phyloP scores from a whole-genome alignment of 2,113 vertebrate genomes.

The Neogobius melanostomus region DNA sequence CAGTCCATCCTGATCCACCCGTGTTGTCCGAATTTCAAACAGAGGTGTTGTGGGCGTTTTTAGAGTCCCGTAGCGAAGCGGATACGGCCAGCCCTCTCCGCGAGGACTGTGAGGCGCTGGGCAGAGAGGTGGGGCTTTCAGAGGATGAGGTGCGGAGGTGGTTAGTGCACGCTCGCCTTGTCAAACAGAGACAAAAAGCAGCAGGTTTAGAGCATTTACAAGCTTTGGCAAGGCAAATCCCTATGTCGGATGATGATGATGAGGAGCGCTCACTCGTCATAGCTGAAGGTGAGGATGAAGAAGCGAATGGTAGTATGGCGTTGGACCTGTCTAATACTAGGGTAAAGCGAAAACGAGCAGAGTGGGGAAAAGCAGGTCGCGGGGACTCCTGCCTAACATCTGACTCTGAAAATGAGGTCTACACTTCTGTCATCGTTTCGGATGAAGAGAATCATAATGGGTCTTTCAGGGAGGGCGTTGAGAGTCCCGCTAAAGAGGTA shows the following conservation, averaged over 20 bases:
- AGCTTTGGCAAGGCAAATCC: conserved; percentile 15
- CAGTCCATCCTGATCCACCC: conserved; percentile 56
- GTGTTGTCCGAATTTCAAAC: conserved; percentile 78
- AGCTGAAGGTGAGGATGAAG: conserved; percentile 72
- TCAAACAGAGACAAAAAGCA: conserved; percentile 62
- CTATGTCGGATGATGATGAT: conserved; percentile 58
- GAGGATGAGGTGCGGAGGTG: conserved; percentile 76
- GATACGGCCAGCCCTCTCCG: conserved; percentile 73
- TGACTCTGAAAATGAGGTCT: conserved; percentile 77
- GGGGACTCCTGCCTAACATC: conserved; percentile 74
- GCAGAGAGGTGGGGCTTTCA: conserved; percentile 75
- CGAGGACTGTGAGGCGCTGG: conserved; percentile 80
- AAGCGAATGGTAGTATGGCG: conserved; percentile 58
- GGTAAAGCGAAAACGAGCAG: conserved; percentile 52
- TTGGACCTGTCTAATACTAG: conserved; percentile 74
- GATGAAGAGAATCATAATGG: conserved; percentile 78
- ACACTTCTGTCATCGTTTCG: conserved; percentile 79
- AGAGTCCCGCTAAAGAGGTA: conserved; percentile 68
- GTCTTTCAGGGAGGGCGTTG: conserved; percentile 57
- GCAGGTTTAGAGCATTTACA: conserved; percentile 24
- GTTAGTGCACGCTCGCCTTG: conserved; percentile 67
- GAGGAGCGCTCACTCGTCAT: conserved; percentile 73
- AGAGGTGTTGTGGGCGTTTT: conserved; percentile 79
- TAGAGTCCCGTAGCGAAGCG: conserved; percentile 77
- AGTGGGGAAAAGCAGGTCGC: conserved; percentile 51